phyloP scores from a whole-genome alignment of 2,797 vertebrate species.

The Sebastolobus alascanus region DNA sequence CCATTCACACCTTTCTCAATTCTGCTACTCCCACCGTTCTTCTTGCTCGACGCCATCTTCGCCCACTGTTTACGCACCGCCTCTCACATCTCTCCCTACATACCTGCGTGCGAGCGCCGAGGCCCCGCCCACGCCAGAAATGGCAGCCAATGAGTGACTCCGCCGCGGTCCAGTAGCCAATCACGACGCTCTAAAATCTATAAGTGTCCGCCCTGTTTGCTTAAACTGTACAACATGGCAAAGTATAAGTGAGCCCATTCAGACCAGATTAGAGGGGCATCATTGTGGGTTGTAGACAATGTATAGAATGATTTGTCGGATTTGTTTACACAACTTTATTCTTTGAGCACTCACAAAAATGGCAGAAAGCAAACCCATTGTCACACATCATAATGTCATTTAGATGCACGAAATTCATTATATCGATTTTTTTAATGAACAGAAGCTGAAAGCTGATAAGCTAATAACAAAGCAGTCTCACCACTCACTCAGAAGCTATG shows the following conservation, averaged over 20 bases:
- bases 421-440: background rate
- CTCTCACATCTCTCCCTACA: constrained; percentile 54
- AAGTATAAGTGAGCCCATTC: background rate
- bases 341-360: constrained; percentile 3
- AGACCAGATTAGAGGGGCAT: background rate
- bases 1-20: constrained; percentile 82
- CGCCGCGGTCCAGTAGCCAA: constrained; percentile 56
- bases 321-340: constrained; percentile 37
- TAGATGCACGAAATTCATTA: background rate
- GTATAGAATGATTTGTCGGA: no score
- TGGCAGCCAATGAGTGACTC: constrained; percentile 55
- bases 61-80: constrained; percentile 67
- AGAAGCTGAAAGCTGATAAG: background rate
- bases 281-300: background rate
- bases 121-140: constrained; percentile 56
- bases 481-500: background rate
- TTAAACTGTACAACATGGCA: background rate
- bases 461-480: background rate
- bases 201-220: background rate
- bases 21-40: constrained; percentile 67
- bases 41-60: constrained; percentile 87
- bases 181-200: constrained; percentile 17
- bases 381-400: background rate
- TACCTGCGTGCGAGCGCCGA: constrained; percentile 57
- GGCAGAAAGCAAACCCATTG: background rate